A percentile compares a stretch with the other conserved stretches of the same genome.
Conservation (phyloP, 2,797 vertebrate genomes). For the Martes flavigula region DNA sequence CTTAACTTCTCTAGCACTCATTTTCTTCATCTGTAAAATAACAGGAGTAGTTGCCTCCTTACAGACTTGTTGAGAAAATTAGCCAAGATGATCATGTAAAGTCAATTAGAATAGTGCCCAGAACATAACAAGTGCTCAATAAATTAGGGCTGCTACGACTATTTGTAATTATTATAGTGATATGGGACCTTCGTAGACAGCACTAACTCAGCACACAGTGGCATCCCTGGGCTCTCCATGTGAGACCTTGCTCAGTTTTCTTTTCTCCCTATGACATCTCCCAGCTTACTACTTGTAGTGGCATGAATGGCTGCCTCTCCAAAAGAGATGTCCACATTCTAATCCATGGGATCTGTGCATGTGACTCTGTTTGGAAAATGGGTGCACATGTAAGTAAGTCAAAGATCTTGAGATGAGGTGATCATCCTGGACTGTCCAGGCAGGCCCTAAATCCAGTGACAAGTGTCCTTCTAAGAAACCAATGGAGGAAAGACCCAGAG, state of each 20-base stretch:
- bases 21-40: not conserved
- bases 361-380: not conserved
- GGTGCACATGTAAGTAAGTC: not conserved
- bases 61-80: not conserved
- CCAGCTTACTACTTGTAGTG: not conserved
- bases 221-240: not conserved
- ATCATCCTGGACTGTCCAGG: not conserved
- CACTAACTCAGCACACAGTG: not conserved
- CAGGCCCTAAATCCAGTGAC: not conserved
- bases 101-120: not conserved
- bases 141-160: not conserved
- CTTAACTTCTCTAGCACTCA: not conserved
- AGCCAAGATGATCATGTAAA: not conserved
- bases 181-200: not conserved
- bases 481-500: not conserved
- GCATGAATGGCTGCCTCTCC: not conserved
- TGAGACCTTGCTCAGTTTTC: not conserved
- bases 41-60: not conserved
- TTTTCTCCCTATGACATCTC: not conserved
- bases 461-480: not conserved
- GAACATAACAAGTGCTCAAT: not conserved
- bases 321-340: not conserved
- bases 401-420: not conserved
- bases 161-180: not conserved
- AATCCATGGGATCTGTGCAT: not conserved